Percentiles rank a stretch among this genome's conserved stretches.
phyloP scores from a whole-genome alignment of 2,113 vertebrate species.

The Falcunculus frontatus region DNA sequence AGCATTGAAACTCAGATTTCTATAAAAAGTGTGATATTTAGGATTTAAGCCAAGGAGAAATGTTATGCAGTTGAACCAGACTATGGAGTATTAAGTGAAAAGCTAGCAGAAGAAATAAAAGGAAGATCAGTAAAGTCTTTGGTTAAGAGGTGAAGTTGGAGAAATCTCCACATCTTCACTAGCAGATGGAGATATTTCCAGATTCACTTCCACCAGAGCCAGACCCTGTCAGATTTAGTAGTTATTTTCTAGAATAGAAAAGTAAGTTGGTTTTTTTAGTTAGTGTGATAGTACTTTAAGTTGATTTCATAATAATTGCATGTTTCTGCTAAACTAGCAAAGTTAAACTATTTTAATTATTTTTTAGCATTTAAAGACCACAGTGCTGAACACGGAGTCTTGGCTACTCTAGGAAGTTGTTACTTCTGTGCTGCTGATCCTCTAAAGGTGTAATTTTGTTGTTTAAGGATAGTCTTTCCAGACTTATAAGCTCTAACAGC shows the following conservation, averaged over 20 bases:
- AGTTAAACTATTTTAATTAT: neutral
- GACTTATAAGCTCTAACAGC: neutral
- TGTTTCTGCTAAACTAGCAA: neutral
- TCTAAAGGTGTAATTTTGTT: neutral
- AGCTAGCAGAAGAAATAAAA: neutral
- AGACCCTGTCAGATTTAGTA: neutral
- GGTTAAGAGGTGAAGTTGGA: neutral
- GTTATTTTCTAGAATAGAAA: neutral
- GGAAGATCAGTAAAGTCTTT: neutral
- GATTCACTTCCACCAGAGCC: neutral
- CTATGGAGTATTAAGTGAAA: neutral
- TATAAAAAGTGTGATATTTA: slow-evolving; percentile 7
- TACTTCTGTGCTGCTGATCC: neutral
- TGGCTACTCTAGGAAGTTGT: neutral
- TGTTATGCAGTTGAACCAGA: neutral
- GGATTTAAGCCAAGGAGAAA: slow-evolving; percentile 19
- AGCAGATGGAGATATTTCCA: neutral
- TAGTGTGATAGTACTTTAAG: neutral
- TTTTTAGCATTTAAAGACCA: neutral
- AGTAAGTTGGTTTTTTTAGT: neutral
- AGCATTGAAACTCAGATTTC: neutral
- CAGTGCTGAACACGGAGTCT: neutral
- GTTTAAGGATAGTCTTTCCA: neutral
- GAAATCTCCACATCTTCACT: neutral
- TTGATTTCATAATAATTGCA: neutral